These are phyloP conservation scores for Hydrozoanthus tunicans DNA, from an alignment of 64 coral and sea anemone genomes.

Conservation along the genomic window DNA sequence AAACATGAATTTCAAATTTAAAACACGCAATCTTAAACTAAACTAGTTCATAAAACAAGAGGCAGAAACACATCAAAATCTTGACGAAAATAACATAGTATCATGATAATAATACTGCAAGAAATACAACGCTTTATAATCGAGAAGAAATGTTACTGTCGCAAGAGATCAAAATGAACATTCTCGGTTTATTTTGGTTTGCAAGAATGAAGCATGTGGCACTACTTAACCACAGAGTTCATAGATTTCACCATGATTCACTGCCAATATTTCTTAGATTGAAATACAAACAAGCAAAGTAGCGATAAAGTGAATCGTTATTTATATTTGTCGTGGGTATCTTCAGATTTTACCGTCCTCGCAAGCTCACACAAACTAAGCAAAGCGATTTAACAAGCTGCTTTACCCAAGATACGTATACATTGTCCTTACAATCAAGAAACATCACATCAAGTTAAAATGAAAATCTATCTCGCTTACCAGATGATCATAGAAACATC, in stretches of 20 bases:
- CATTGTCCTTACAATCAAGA: background rate
- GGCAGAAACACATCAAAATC: background rate
- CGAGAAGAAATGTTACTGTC: background rate
- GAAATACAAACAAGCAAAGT: slow-evolving; percentile 13
- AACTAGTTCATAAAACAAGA: too few relatives aligned
- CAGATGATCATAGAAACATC: background rate
- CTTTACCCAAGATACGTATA: background rate
- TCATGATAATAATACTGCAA: background rate
- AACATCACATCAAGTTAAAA: background rate
- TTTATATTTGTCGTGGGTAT: background rate
- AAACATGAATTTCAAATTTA: background rate
- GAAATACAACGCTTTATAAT: background rate
- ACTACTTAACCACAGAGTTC: background rate
- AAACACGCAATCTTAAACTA: too few relatives aligned
- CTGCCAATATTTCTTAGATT: slow-evolving; percentile 16
- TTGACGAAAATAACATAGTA: background rate
- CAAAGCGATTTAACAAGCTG: background rate
- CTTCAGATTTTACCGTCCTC: background rate
- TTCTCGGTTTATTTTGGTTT: background rate
- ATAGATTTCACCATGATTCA: background rate
- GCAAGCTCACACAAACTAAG: background rate
- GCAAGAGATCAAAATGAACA: background rate
- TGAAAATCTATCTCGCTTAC: slow-evolving; percentile 31
- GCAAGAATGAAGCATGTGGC: background rate
- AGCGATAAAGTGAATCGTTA: background rate